Evolutionary conservation across 2,888 invertebrate genomes (phyloP).

Genomic region (Drosophila fulvimacula): DNA sequence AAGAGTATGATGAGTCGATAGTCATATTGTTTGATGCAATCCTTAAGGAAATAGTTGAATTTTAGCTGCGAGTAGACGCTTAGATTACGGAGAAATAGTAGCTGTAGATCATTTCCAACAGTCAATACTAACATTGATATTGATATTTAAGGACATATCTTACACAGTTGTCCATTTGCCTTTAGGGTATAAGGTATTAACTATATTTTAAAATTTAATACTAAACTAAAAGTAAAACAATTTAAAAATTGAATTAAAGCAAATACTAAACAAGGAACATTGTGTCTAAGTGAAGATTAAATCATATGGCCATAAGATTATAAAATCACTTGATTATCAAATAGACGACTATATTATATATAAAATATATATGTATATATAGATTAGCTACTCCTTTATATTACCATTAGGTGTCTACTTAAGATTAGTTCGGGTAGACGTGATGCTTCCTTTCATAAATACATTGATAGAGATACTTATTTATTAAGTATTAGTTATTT

Average conservation of each 20-base stretch:
- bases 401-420: slow-evolving; percentile 20
- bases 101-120: neutral
- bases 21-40: slow-evolving; percentile 9
- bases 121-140: slow-evolving; percentile 5
- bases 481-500: slow-evolving; percentile 10
- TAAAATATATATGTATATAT: slow-evolving; percentile 17
- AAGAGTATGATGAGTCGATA: slow-evolving; percentile 37
- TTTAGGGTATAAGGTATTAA: neutral
- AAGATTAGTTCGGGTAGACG: slow-evolving; percentile 25
- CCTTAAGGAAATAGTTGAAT: slow-evolving; percentile 2
- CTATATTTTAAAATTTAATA: slow-evolving; percentile 23
- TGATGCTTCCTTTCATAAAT: slow-evolving; percentile 29
- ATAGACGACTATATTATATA: slow-evolving; percentile 25
- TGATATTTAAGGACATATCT: slow-evolving; percentile 2
- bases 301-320: slow-evolving; percentile 46
- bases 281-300: slow-evolving; percentile 18
- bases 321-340: slow-evolving; percentile 39
- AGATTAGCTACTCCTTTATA: slow-evolving; percentile 34
- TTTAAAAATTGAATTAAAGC: slow-evolving; percentile 30
- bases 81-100: neutral
- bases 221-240: slow-evolving; percentile 37
- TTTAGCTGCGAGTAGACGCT: neutral
- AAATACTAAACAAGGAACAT: slow-evolving; percentile 68
- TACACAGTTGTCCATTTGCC: neutral
- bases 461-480: slow-evolving; percentile 26